phyloP scores from a whole-genome alignment of 2,113 vertebrate species.

The Mirounga angustirostris region DNA sequence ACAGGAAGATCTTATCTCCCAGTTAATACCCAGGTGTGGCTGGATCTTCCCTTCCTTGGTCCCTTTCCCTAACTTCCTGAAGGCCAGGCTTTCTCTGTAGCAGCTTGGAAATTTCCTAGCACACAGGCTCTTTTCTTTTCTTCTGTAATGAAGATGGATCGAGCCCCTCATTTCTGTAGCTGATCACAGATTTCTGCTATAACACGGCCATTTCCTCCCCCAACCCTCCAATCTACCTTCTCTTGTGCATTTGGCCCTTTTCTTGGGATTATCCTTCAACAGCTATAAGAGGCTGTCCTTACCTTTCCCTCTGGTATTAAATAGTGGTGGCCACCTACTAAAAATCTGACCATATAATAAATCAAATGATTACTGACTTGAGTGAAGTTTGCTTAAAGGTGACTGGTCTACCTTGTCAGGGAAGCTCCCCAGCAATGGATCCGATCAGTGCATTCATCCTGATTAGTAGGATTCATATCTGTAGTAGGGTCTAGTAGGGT shows the following conservation, averaged over 20 bases:
- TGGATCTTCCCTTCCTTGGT: neutral
- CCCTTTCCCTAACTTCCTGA: neutral
- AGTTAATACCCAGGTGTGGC: neutral
- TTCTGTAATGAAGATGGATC: neutral
- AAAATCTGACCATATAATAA: neutral
- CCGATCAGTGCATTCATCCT: neutral
- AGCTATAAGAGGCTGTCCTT: neutral
- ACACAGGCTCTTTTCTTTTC: neutral
- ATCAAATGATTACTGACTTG: neutral
- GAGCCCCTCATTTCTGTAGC: neutral
- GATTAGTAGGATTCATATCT: neutral
- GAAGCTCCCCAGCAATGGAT: neutral
- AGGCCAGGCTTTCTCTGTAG: neutral
- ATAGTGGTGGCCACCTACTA: neutral
- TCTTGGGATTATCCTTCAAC: neutral
- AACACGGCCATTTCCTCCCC: neutral
- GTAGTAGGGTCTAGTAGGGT: neutral
- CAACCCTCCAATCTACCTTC: neutral
- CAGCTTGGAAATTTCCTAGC: neutral
- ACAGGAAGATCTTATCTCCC: neutral
- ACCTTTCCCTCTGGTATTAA: neutral
- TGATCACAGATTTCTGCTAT: neutral
- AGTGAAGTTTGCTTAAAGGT: neutral
- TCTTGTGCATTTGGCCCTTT: neutral
- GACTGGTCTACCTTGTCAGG: too few relatives aligned